Percentiles rank a stretch among this genome's conserved stretches.
These are phyloP conservation scores for Drosophila meridiana DNA, from an alignment of 2,888 invertebrate species.

Conservation along the genomic window DNA sequence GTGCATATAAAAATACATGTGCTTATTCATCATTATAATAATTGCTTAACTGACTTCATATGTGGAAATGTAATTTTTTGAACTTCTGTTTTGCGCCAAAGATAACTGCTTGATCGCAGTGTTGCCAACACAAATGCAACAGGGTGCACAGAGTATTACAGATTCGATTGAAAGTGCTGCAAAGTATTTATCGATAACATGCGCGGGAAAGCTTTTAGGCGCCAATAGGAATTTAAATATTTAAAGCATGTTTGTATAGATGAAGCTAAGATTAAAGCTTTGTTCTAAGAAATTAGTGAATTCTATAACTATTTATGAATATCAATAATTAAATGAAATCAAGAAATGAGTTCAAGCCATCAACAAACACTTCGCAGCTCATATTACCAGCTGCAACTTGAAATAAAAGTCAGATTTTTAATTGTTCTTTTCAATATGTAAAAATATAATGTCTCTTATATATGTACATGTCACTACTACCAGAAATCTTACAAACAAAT, in stretches of 20 bases:
- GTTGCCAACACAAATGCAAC: constrained; percentile 3
- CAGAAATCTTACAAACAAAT: constrained; percentile 23
- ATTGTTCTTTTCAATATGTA: constrained; percentile 18
- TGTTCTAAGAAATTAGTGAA: too few species aligned
- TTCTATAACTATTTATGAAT: not conserved
- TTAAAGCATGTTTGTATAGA: not conserved
- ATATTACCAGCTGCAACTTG: not conserved
- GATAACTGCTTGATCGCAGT: not conserved
- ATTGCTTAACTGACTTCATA: not conserved
- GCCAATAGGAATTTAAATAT: not conserved
- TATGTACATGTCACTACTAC: constrained; percentile 36
- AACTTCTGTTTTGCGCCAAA: not conserved
- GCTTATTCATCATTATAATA: too few species aligned
- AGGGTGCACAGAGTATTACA: not conserved
- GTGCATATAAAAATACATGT: too few species aligned
- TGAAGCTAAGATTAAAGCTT: too few species aligned
- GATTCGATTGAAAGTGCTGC: not conserved
- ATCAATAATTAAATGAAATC: not conserved
- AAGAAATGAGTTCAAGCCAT: not conserved
- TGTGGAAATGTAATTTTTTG: too few species aligned
- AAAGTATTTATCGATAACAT: not conserved
- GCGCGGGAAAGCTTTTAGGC: not conserved
- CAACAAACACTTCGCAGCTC: not conserved
- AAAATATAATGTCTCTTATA: constrained; percentile 42
- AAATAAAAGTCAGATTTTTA: not conserved